Conservation (phyloP, 2,113 vertebrate species). For the Cephalopholis sonnerati region DNA sequence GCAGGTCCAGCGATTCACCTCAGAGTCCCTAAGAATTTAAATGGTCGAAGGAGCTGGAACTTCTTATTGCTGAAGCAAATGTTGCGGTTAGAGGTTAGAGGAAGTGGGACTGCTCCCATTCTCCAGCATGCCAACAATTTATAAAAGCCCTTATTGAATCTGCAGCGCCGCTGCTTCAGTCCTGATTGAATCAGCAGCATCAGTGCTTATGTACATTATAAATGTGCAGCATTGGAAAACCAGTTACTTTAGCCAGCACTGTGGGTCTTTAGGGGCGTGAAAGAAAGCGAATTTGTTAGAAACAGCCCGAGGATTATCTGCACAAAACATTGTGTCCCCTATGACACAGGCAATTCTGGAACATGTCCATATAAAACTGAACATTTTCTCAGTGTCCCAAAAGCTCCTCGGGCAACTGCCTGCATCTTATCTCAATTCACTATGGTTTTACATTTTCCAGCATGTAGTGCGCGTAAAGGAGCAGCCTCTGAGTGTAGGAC, state of each 20-base stretch:
- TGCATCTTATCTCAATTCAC: slow-evolving; percentile 54
- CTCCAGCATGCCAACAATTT: slow-evolving; percentile 51
- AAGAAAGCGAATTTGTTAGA: slow-evolving; percentile 41
- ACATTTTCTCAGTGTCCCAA: slow-evolving; percentile 33
- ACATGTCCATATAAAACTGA: slow-evolving; percentile 41
- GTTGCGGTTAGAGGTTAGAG: slow-evolving; percentile 59
- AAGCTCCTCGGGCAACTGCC: slow-evolving; percentile 28
- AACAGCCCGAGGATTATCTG: slow-evolving; percentile 64
- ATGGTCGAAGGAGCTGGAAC: slow-evolving; percentile 42
- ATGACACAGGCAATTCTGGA: slow-evolving; percentile 53
- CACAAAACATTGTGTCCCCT: slow-evolving; percentile 29
- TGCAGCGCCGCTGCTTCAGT: slow-evolving; percentile 18
- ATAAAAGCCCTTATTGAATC: slow-evolving; percentile 66
- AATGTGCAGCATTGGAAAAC: slow-evolving; percentile 52
- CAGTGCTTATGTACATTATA: slow-evolving; percentile 43
- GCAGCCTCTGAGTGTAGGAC: neutral
- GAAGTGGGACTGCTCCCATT: slow-evolving; percentile 44
- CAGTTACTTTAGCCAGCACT: slow-evolving; percentile 19
- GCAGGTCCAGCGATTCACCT: slow-evolving; percentile 32
- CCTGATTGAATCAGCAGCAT: slow-evolving; percentile 67
- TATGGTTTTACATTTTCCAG: slow-evolving; percentile 19
- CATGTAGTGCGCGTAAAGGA: neutral
- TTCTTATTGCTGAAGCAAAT: slow-evolving; percentile 57
- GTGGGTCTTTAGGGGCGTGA: slow-evolving; percentile 40
- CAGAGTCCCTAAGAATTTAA: slow-evolving; percentile 40